Base-by-base conservation (phyloP, 2,888 invertebrate genomes). In the Ennomos erosarius region DNA sequence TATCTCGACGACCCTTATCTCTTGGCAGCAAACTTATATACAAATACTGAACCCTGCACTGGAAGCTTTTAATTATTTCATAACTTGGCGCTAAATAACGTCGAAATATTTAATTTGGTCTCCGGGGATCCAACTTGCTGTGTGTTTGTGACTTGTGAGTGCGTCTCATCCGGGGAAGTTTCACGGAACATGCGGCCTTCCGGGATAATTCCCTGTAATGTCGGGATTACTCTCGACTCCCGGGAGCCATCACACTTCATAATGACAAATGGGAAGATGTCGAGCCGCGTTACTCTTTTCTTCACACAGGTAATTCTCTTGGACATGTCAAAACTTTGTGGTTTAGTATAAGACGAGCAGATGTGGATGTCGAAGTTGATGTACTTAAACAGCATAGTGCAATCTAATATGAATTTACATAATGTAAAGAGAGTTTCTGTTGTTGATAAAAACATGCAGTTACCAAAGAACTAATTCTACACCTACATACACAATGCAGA, bases 181-280 rank as follows among this genome's bases (percentile, higher is more conserved):
- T 73, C 60, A 70, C 74, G 69, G 64, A 75, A 75, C 73, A 75
- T 74, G 74, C 64, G 69, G 68, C 75, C 74, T 75, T 67, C 56
- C 57, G 74, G 79, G 79, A 84, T 84, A 82, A 87, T 85, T 77
- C 79, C 74, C 50, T 75, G 81, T 85, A 81, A 85, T 82, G 82
- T 81, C 70, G 69, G 81, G 84, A 84, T 87, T 85, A 87, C 73
- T 72, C 68, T 26, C 63, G 69, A 67, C 70, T 73, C 73, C 71
- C 71, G 63, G 72, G 72, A 70, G 65, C 64, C 71, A 63, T 69
- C 71, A 61, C 70, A 71, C 65, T 68, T 73, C 73, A 68, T 76
- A 72, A 81, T 83, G 82, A 87, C 79, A 82, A 85, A 85, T 84
- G 81, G 73, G 73, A 70, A 73, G 72, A 78, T 67, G 78, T 79